Evolutionary conservation across 1,140 invertebrate species (phyloP), one percentile per base, ranked within the genome.

Genomic region (Goniozus legneri): DNA sequence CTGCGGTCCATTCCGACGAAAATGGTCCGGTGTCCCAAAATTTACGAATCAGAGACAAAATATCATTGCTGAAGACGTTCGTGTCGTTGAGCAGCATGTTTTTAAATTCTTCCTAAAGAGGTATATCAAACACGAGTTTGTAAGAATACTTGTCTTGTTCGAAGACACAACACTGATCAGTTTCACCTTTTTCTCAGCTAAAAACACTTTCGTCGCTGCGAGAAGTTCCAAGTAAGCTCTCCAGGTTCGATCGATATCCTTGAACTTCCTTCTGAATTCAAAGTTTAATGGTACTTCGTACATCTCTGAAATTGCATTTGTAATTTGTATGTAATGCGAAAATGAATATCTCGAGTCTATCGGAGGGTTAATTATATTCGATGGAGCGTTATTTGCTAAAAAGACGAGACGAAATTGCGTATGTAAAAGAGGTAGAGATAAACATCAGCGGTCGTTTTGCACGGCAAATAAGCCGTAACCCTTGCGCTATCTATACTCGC

Each of bases 31-130:
- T 77, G 32, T 72, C 76, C 36, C 81, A 70, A 65, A 89, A 89
- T 44, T 81, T 81, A 34, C 82, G 78, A 34, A 85, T 56, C 48
- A 89, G 72, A 2, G 75, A 68, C 50, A 68, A 69, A 7, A 83
- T 79, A 33, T 82, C 80, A 62, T 82, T 80, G 71, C 84, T 82
- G 48, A 87, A 81, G 66, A 75, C 71, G 51, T 84, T 80, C 2
- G 84, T 80, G 62, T 85, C 80, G 47, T 80, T 76, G 14, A 88
- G 60, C 4, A 89, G 71, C 54, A 81, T 77, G 24, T 78, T 76
- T 70, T 85, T 85, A 68, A 91, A 88, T 54, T 81, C 81, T 53
- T 88, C 86, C 77, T 80, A 21, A 6, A n/a, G n/a, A n/a, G n/a
- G n/a, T n/a, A n/a, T n/a, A n/a, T n/a, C n/a, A n/a, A n/a, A n/a